These are phyloP conservation scores for Glandiceps talaboti DNA, from an alignment of 53 echinoderm and acorn worm genomes.

Conservation along the genomic window DNA sequence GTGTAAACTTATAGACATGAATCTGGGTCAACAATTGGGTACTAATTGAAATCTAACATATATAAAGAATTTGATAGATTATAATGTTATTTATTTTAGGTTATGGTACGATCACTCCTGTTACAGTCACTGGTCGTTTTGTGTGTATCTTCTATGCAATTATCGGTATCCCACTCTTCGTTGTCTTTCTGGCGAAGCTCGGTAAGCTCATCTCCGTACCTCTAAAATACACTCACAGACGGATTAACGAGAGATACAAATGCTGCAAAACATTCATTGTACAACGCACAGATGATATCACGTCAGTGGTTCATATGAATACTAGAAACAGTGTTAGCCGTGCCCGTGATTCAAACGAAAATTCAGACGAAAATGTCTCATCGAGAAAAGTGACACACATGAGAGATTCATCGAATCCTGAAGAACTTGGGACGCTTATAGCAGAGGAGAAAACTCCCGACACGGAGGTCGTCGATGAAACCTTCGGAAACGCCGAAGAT, in stretches of 20 bases:
- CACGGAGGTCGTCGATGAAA: neutral
- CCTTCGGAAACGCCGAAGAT: neutral
- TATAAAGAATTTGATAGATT: neutral
- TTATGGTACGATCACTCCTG: neutral
- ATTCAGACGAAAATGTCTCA: neutral
- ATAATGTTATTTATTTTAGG: neutral
- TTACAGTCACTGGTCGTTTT: neutral
- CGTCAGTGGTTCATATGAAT: neutral
- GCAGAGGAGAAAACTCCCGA: neutral
- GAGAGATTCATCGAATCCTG: too few relatives aligned
- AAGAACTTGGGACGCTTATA: too few relatives aligned
- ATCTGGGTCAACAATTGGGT: too few relatives aligned
- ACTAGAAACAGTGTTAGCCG: neutral
- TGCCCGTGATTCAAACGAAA: neutral
- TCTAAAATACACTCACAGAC: neutral
- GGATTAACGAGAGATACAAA: neutral
- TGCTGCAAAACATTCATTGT: neutral
- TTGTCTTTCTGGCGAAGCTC: neutral
- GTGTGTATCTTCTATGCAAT: neutral
- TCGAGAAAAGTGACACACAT: neutral
- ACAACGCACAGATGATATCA: neutral
- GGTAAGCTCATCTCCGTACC: neutral
- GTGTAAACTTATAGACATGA: too few relatives aligned
- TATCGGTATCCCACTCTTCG: neutral
- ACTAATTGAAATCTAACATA: too few relatives aligned